Conservation (phyloP, 2,113 vertebrate genomes). For the Xyrauchen texanus region DNA sequence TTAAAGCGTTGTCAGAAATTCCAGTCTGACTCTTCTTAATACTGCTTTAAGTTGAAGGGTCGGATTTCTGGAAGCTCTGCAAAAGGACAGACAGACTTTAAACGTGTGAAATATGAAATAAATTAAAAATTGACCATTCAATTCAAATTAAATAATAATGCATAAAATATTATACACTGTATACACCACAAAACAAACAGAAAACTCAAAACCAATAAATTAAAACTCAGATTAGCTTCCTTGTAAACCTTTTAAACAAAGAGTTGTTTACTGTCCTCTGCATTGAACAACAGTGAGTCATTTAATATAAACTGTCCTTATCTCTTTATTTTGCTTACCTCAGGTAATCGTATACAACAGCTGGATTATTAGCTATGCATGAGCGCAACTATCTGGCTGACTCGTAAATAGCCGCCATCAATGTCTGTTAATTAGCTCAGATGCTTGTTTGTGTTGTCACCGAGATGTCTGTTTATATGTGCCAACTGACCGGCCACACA, state of each 20-base stretch:
- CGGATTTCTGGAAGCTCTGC: not conserved
- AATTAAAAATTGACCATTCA: too few relatives aligned
- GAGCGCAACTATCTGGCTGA: conserved; percentile 2
- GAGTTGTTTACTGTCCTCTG: not conserved
- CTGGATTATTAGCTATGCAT: conserved; percentile 40
- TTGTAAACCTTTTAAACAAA: conserved; percentile 1
- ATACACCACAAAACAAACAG: not conserved
- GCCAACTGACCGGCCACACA: conserved; percentile 10
- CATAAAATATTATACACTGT: not conserved
- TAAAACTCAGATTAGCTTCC: not conserved
- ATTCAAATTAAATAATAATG: not conserved
- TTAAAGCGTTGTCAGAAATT: too few relatives aligned
- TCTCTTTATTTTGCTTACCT: conserved; percentile 14
- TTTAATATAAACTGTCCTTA: not conserved
- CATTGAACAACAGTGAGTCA: not conserved
- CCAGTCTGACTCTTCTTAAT: not conserved
- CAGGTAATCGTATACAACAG: conserved; percentile 40
- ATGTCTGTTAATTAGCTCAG: conserved; percentile 35
- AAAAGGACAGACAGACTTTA: too few relatives aligned
- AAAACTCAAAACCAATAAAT: conserved; percentile 10
- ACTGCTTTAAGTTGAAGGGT: not conserved
- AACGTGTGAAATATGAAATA: too few relatives aligned
- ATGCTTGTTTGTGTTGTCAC: conserved; percentile 41
- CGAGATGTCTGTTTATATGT: conserved; percentile 22
- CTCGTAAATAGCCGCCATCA: conserved; percentile 31